Base-by-base conservation (phyloP, 2,113 vertebrate genomes). In the Lepisosteus osseus region DNA sequence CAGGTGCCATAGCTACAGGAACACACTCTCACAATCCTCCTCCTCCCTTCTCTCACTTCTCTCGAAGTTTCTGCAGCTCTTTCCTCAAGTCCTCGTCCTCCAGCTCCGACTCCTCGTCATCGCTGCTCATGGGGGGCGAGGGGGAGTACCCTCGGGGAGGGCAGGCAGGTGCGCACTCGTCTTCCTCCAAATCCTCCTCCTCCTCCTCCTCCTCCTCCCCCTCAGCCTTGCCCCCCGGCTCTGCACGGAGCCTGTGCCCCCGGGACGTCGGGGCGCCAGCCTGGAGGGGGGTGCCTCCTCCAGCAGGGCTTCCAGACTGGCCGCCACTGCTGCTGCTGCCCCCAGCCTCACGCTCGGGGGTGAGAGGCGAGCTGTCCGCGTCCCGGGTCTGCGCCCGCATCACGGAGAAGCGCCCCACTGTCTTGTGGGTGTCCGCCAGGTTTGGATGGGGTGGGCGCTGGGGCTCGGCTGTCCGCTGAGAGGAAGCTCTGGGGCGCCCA, bases 11-110 rank as follows among this genome's bases (percentile, higher is more conserved):
- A 9, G 47, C 9, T 9, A 51, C 9, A 9, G 9, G 47, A 51
- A 9, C 47, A 51, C 5, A 6, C 47, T 51, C 43, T 68, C 5
- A 57, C 40, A 41, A 65, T 67, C 17, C 3, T 12, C 41, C 5
- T 45, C 14, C 54, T 55, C n/a, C 5, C 47, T 5, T 43, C 70
- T 71, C 92, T 92, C 84, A 96, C 95, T 95, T 96, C 81, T 96
- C 92, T 83, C 93, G 86, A 55, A 97, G 90, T 77, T 76, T 91
- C 70, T 96, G 94, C 54, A 97, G 88, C 65, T 96, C 95, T 72
- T 78, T 88, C 77, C 88, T 94, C 65, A 96, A 85, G 66, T 94
- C 94, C 74, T 95, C 94, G 70, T 96, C 94, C 78, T 95, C 95
- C 72, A 95, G 79, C 79, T 95, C 94, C 6, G 93, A 94, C 66